Base-by-base conservation (phyloP, 2,797 vertebrate species). In the Crossoptilon crossoptilon region DNA sequence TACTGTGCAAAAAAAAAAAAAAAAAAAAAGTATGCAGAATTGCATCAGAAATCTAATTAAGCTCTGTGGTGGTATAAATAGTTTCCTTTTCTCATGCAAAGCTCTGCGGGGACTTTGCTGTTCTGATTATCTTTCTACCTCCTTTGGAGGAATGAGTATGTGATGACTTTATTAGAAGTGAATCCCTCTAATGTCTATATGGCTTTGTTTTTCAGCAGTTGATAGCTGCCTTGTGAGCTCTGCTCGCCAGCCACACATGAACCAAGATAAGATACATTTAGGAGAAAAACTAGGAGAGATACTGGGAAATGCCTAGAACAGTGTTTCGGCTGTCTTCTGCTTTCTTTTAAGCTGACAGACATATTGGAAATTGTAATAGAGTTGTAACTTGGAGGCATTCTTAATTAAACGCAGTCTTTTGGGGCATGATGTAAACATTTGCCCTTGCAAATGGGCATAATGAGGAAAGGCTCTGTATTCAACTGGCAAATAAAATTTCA, bases 31-130 rank as follows among this genome's bases (percentile, higher is more conserved):
- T 92, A 73, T 92, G 89, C 72, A 92, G 74, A 91, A 90, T 92
- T 96, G 66, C 94, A 94, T 96, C 91, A 96, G 87, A 93, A 95
- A 92, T 91, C 80, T 88, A 93, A 94, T 93, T 96, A 95, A 93
- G 77, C 74, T 95, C 88, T 85, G n/a, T 70, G 75, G 0, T 19
- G 75, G 72, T 96, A 91, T 97, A 96, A 96, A 96, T 95, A 93
- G 94, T 92, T 93, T 88, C 82, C 95, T 85, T 94, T 94, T 95
- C 93, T 93, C 90, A 93, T 96, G 96, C 94, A 96, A 96, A 96
- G 96, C 93, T 96, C 95, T 96, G 91, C 92, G 49, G 94, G 95
- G 87, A 94, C 88, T 95, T 95, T 90, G 91, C 91, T 92, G 82
- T 92, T 96, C 93, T 96, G 93, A 96, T 95, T 95, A 93, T 94